Evolutionary conservation across 2,113 vertebrate genomes (phyloP).

Genomic region (Stictonetta naevosa): DNA sequence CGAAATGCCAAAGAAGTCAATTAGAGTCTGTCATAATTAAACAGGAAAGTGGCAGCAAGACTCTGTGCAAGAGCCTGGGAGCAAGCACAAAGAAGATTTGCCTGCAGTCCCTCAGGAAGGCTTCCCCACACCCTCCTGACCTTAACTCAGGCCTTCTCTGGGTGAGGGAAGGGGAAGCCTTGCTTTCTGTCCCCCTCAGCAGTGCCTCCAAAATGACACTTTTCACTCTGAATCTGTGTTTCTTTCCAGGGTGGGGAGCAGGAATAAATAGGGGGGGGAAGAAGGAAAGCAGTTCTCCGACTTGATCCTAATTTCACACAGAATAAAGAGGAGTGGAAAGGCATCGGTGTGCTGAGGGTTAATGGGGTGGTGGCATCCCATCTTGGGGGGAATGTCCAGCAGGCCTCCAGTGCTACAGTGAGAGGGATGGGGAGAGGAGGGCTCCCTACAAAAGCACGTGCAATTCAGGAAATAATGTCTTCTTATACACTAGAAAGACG

Average conservation of each 20-base stretch:
- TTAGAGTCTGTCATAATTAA: constrained; percentile 38
- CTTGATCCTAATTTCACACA: neutral
- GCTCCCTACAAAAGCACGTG: neutral
- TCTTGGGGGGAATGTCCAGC: neutral
- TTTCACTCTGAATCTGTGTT: neutral
- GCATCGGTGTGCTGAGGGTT: neutral
- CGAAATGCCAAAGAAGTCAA: neutral
- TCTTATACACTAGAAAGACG: neutral
- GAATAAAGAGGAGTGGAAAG: neutral
- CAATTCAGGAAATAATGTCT: neutral
- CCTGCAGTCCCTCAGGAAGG: neutral
- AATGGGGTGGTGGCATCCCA: too few relatives aligned
- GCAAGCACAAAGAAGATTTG: neutral
- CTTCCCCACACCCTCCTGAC: neutral
- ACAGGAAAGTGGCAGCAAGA: neutral
- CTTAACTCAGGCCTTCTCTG: neutral
- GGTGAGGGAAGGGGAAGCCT: neutral
- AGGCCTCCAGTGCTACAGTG: accelerated
- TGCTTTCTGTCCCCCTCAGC: neutral
- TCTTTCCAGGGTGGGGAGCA: neutral
- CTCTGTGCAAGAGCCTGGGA: neutral
- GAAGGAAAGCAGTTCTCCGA: accelerated
- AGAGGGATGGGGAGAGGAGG: neutral
- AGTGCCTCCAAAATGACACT: neutral
- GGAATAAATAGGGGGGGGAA: neutral